These are phyloP conservation scores for Drosophila fulvimacula DNA, from an alignment of 2,888 invertebrate species.

Conservation along the genomic window DNA sequence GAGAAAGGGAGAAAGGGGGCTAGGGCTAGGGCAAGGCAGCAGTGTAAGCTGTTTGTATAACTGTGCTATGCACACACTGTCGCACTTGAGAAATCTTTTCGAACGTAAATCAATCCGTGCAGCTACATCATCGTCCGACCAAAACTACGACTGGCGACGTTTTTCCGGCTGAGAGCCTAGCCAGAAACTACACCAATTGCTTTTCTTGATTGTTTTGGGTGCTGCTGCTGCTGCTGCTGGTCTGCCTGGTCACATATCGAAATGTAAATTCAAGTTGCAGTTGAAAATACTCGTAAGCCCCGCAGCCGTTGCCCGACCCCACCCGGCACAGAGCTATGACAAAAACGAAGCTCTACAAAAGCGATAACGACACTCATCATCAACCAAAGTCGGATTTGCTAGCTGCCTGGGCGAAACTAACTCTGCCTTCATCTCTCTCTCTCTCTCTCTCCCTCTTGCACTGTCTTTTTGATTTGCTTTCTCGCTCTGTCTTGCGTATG, in stretches of 20 bases:
- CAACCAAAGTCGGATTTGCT: conserved; percentile 76
- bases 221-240: conserved; percentile 30
- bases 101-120: conserved; percentile 84
- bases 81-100: conserved; percentile 84
- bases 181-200: conserved; percentile 57
- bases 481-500: conserved; percentile 37
- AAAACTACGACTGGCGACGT: conserved; percentile 30
- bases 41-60: conserved; percentile 24
- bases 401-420: conserved; percentile 42
- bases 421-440: conserved; percentile 19
- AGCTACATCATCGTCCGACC: conserved; percentile 72
- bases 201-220: conserved; percentile 75
- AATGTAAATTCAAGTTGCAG: conserved; percentile 71
- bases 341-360: conserved; percentile 74
- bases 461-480: not conserved
- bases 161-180: conserved; percentile 34
- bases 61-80: conserved; percentile 50
- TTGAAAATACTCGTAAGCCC: conserved; percentile 53
- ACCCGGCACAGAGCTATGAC: conserved; percentile 38
- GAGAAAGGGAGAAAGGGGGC: not conserved
- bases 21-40: not conserved
- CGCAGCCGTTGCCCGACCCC: not conserved
- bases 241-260: conserved; percentile 65
- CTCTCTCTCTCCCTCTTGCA: not conserved
- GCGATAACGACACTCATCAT: conserved; percentile 81